Percentiles rank a stretch among this genome's conserved stretches.
Evolutionary conservation across 92 coral and sea anemone species (phyloP).

Genomic region (Porites cylindrica): DNA sequence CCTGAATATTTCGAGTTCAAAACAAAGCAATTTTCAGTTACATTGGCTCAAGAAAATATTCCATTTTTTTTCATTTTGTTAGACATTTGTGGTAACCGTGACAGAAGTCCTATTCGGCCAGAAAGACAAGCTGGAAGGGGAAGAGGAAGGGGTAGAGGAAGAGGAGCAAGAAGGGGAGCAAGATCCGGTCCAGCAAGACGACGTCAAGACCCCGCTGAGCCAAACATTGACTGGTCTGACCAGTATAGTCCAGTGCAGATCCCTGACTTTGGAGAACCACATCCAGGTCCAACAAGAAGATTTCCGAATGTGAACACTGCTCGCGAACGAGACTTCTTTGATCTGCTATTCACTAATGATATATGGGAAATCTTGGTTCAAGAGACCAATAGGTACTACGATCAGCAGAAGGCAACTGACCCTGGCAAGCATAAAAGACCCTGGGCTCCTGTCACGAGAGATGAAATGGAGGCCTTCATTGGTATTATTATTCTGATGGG

Average conservation of each 20-base stretch:
- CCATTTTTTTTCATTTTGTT: slow-evolving; percentile 36
- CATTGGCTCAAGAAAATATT: slow-evolving; percentile 28
- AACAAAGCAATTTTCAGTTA: slow-evolving; percentile 26
- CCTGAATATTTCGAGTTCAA: slow-evolving; percentile 50
- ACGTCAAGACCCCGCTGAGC: slow-evolving; percentile 29
- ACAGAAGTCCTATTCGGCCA: slow-evolving; percentile 51
- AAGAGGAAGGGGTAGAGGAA: slow-evolving; percentile 53
- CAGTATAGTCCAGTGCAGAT: slow-evolving; percentile 13
- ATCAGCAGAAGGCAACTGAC: slow-evolving; percentile 28
- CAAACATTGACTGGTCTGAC: neutral
- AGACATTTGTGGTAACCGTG: slow-evolving; percentile 46
- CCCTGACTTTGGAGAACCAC: slow-evolving; percentile 32
- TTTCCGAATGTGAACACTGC: slow-evolving; percentile 27
- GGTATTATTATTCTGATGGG: slow-evolving; percentile 49
- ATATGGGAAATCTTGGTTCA: slow-evolving; percentile 11
- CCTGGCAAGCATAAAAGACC: slow-evolving; percentile 47
- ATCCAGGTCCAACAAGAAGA: slow-evolving; percentile 32
- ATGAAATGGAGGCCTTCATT: slow-evolving; percentile 50
- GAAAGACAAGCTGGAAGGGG: slow-evolving; percentile 41
- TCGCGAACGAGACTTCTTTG: slow-evolving; percentile 16
- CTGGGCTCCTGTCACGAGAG: slow-evolving; percentile 47
- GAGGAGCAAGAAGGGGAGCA: slow-evolving; percentile 54
- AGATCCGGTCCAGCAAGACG: slow-evolving; percentile 39
- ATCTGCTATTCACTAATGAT: slow-evolving; percentile 7
- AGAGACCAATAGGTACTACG: slow-evolving; percentile 56